Evolutionary conservation across 2,888 invertebrate species (phyloP), one percentile per base, ranked within the genome.

Genomic region (Limnephilus lunatus): DNA sequence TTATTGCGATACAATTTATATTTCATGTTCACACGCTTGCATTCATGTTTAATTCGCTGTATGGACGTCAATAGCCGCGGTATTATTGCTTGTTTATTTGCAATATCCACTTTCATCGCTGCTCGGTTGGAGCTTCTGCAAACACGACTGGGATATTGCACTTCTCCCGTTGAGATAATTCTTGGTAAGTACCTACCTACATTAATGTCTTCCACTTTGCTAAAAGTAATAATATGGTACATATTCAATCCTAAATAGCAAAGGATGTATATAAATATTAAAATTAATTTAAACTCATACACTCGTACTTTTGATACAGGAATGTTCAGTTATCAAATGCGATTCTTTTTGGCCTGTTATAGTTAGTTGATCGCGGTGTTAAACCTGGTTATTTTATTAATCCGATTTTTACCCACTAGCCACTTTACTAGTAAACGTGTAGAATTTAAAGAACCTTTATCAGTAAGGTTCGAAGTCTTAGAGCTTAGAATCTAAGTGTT

Each of bases 21-120:
- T 35, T 35, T 83, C 83, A 25, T 35, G 83, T 83, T 83, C 83
- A 83, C 83, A 83, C 83, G 83, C 83, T 32, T 35, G 83, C 83
- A 83, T 35, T 83, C 83, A n/a, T 83, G 83, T 86, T 86, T 86
- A 44, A 86, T 86, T 30, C 86, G 15, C 86, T 48, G 35, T 83
- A 83, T 25, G 83, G 83, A 35, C 32, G 83, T 83, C 83, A 83
- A 83, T 32, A 83, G 32, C 68, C 83, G 83, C 83, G n/a, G 35
- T 35, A 68, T 68, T 68, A 68, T 83, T 83, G 35, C 25, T 83
- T 83, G 19, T 83, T 83, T 83, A 80, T 68, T 48, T 31, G 53
- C 25, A 31, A 32, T 80, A 89, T 89, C 89, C 19, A 80, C 80
- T 89, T 89, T 89, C 89, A 89, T 89, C 80, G 89, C 19, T 32